Base-by-base conservation (phyloP, 2,113 vertebrate genomes). In the Seriola quinqueradiata region DNA sequence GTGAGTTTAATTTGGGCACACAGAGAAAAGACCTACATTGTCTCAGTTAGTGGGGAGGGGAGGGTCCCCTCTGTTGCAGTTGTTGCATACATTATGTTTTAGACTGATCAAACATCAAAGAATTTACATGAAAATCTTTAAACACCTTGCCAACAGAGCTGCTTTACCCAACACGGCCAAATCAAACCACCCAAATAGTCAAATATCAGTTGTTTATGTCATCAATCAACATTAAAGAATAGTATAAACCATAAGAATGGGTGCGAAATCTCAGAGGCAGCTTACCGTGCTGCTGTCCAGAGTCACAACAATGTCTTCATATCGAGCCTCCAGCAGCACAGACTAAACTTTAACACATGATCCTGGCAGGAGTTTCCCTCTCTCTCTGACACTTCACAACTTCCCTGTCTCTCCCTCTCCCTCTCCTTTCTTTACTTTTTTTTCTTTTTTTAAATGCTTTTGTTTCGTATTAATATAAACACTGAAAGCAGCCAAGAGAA, bases 211-310 rank as follows among this genome's bases (percentile, higher is more conserved):
- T 7, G 34, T 8, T 17, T 4, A 63, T 19, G 38, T 34, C 21
- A n/a, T 4, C 14, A 73, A 8, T 50, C 1, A 28, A 23, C 2
- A 44, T 17, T 38, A 61, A 40, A 64, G 57, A 66, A 67, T 1
- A 16, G 14, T 11, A 21, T 57, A 50, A 32, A n/a, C 36, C 0
- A 19, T 8, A 21, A 55, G 13, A 32, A 23, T 0, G 3, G 28
- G 50, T 2, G 23, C 4, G n/a, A 52, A 77, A 52, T 19, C 5
- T 23, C 11, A 71, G 76, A 80, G 52, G 63, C 58, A 75, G 77
- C 90, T 90, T 90, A 92, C 91, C 89, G 64, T 71, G 66, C 55
- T 67, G 69, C 82, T 61, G 86, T 81, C 72, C 55, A 55, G 66
- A 71, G 73, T 46, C 70, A 86, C 67, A 81, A 72, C 69, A 61